Evolutionary conservation across 2,888 invertebrate species (phyloP), one percentile per base, ranked within the genome.

Genomic region (Hylaea fasciaria): DNA sequence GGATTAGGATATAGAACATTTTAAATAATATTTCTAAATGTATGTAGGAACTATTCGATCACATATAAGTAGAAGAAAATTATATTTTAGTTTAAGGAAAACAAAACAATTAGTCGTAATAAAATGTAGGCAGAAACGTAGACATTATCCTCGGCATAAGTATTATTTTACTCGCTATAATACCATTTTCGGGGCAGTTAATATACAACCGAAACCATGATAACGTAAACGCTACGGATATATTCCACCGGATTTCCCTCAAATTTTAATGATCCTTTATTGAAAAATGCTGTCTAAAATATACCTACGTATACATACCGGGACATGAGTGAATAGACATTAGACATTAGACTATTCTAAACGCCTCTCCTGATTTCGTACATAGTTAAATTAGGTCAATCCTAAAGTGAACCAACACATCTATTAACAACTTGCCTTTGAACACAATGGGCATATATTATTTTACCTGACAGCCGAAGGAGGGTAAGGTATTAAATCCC

Each of bases 181-280:
- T 40, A 40, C 4, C 8, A 14, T 40, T n/a, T 40, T 40, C 14
- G 1, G 40, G 40, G 14, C 7, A 14, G 40, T 40, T 40, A 14
- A 14, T 40, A 40, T 40, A n/a, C n/a, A 8, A 40, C 40, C 5
- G 40, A 40, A 8, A 40, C 8, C 14, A 14, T 40, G 40, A 14
- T 40, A 14, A 40, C 14, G 9, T 40, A 40, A 40, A 14, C 40
- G 22, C 22, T 17, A 44, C 22, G 13, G 29, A 45, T n/a, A 45
- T 45, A 29, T n/a, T 51, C 41, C 13, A n/a, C 49, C 40, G 32
- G 48, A 47, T 49, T 54, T 29, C 32, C 16, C 29, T 13, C 41
- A 28, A 10, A 48, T 13, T 53, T 58, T 58, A 48, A 39, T 58
- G 43, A 28, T n/a, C 13, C 32, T 43, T 9, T 45, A 45, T 28